Base-by-base conservation (phyloP, 2,113 vertebrate species). In the Eudorcas thomsonii region DNA sequence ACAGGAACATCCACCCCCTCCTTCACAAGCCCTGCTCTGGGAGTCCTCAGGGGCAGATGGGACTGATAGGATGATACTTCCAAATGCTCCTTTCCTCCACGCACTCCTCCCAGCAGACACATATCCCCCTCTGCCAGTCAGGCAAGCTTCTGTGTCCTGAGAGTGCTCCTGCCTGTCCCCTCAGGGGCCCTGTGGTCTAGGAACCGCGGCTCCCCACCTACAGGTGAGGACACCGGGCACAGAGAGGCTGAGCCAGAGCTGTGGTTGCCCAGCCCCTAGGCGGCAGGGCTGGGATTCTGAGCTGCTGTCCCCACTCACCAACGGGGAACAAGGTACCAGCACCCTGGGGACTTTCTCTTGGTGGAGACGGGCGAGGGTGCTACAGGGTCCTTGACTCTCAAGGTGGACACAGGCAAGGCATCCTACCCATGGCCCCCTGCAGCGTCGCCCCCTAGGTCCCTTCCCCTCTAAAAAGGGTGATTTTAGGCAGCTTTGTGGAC, bases 261-360 rank as follows among this genome's bases (percentile, higher is more conserved):
- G 9, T 6, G 45, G 45, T 33, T 0, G 0, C 28, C 78, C 45
- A 81, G 78, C 45, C 15, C 48, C 2, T 50, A 23, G 80, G 48
- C 6, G 0, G 78, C 48, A 81, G 48, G 48, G 48, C 30, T n/a
- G 80, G 80, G 80, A 52, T 52, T 52, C 48, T n/a, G 80, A 52
- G 48, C 80, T 7, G 3, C 17, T 21, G 11, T 21, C 30, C 30
- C n/a, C 19, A 21, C 48, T 81, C 16, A 12, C 15, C 2, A 1
- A 6, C 1, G 0, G 30, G 48, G 19, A n/a, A 7, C 3, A 2
- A 0, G 0, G 30, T 26, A 21, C 50, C 33, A 7, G 30, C 11
- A 21, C 80, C 48, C 48, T 52, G 80, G 80, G 10, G 80, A n/a
- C 78, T n/a, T 21, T 52, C 48, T n/a, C 80, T 23, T 33, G 17